Percentiles rank a stretch among this genome's conserved stretches.
Evolutionary conservation across 1,140 invertebrate genomes (phyloP).

Genomic region (Leptinotarsa undecemlineata): DNA sequence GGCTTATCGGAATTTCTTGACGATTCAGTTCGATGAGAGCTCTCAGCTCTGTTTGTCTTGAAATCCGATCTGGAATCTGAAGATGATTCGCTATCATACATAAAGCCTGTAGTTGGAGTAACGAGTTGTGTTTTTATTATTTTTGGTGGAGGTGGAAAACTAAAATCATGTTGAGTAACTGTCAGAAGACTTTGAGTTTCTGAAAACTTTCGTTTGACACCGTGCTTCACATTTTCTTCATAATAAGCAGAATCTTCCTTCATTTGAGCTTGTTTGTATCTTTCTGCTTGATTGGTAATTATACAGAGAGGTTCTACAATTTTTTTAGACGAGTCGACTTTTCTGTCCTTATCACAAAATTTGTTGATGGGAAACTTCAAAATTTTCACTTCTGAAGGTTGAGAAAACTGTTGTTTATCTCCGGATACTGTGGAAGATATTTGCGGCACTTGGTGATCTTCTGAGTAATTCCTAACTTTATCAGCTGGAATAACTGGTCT

Average conservation of each 20-base stretch:
- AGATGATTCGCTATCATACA: not conserved
- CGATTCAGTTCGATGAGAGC: not conserved
- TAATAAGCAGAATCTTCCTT: constrained; percentile 42
- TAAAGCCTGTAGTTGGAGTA: not conserved
- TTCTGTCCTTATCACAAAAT: constrained; percentile 33
- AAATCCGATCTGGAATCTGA: not conserved
- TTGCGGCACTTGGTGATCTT: constrained; percentile 47
- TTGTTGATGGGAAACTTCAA: constrained; percentile 48
- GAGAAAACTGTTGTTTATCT: constrained; percentile 19
- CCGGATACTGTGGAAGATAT: constrained; percentile 42
- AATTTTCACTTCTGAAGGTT: constrained; percentile 43
- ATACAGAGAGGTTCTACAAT: constrained; percentile 49
- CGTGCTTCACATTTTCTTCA: constrained; percentile 47
- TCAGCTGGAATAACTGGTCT: constrained; percentile 38
- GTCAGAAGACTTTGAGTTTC: constrained; percentile 36
- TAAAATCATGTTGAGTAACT: constrained; percentile 11
- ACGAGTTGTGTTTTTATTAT: constrained; percentile 25
- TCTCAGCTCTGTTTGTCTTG: not conserved
- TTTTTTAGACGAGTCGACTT: constrained; percentile 36
- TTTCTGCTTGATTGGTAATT: constrained; percentile 52
- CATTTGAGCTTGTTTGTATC: constrained; percentile 50
- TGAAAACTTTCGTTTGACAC: constrained; percentile 40
- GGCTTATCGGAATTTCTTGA: not conserved
- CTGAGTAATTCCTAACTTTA: constrained; percentile 29
- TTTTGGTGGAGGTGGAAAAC: constrained; percentile 17